Base-by-base conservation (phyloP, 2,797 vertebrate genomes). In the Pipistrellus pipistrellus region DNA sequence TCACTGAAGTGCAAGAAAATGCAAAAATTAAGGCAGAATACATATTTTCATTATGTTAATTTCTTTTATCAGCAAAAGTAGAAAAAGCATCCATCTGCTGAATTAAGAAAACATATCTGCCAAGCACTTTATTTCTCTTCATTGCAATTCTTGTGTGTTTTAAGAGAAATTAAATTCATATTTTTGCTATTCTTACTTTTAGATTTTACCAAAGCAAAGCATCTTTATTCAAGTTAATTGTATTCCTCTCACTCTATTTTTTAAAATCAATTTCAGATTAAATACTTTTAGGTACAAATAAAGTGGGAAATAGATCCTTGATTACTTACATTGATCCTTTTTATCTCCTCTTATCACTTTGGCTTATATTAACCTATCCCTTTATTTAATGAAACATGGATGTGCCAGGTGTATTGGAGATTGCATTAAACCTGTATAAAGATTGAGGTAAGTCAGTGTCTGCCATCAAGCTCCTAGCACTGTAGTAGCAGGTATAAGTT, bases 61-160 rank as follows among this genome's bases (percentile, higher is more conserved):
- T 90, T 96, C 46, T 92, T 96, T 96, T 93, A 92, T 97, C 90
- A 93, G 59, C 64, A 95, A 64, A 95, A 96, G 72, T 80, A 93
- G 71, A 84, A 93, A 92, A 96, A 7, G 1, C 23, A 83, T 72
- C 81, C 88, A 90, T 96, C 85, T 97, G 82, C 92, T 96, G 82
- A 96, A 91, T 90, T 86, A 80, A 35, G 86, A 96, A 96, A 96
- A 46, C 44, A 62, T 91, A 35, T 93, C 94, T 96, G 18, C 66
- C 38, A 93, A 89, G 32, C 21, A 94, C 6, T 92, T 96, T 94
- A 87, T 91, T 73, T 46, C 51, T 95, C 94, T 96, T 92, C 68
- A 69, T 84, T 96, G 91, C 94, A 87, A 93, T 89, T 71, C 55
- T 66, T 89, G 41, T 71, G 10, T 76, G 78, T 95, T 91, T 92